Percentiles rank a stretch among this genome's conserved stretches.
phyloP scores from a whole-genome alignment of 2,113 vertebrate genomes.

The Apteryx owenii region DNA sequence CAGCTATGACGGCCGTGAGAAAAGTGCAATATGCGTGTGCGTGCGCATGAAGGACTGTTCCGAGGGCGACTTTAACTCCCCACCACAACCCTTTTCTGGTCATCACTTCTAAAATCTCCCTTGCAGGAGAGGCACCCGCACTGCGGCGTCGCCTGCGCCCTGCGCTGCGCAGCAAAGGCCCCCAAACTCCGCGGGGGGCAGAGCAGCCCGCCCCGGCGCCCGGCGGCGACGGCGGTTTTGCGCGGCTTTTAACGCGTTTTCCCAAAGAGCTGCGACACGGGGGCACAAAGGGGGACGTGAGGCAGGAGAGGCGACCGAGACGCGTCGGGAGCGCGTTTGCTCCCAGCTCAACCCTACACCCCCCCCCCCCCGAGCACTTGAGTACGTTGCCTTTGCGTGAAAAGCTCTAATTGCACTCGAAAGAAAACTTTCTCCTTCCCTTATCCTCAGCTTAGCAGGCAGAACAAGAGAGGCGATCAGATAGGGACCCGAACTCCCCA shows the following conservation, averaged over 20 bases:
- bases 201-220: fast-evolving
- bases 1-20: no score
- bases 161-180: background rate
- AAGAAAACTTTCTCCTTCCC: background rate
- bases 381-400: background rate
- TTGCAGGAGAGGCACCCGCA: background rate
- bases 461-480: background rate
- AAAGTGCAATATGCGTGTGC: no score
- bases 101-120: background rate
- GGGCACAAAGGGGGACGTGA: background rate
- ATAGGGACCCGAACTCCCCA: background rate
- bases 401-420: background rate
- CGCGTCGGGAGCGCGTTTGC: background rate
- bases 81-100: no score
- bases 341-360: background rate
- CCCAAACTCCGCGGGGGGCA: background rate
- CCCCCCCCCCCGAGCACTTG: fast-evolving
- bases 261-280: background rate
- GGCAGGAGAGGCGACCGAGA: background rate
- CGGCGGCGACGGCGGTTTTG: background rate
- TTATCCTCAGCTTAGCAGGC: background rate
- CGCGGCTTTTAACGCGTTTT: background rate
- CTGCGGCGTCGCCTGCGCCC: fast-evolving
- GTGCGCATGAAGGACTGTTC: no score
- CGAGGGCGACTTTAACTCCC: no score